Evolutionary conservation across 23 tunicate genomes (phyloP), one percentile per base, ranked within the genome.

Genomic region (Phallusia fumigata): DNA sequence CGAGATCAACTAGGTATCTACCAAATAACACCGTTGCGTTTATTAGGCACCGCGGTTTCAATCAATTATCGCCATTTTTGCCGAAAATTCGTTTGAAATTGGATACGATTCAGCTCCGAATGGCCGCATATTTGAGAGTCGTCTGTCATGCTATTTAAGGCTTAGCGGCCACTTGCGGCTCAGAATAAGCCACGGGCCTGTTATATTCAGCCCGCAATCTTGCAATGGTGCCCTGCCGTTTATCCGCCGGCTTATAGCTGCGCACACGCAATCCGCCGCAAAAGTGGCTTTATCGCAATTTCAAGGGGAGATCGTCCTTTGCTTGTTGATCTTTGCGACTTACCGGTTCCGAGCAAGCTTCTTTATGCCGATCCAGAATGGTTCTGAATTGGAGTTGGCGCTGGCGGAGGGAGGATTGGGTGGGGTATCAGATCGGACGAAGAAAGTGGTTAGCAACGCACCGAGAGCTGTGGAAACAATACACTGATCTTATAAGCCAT

Each of bases 331-430:
- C 47, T 58, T 58, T 22, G 69, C 26, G 69, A 3, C 26, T 58
- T 47, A 80, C 81, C 65, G 53, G 65, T 89, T 89, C 30, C 32
- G 52, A 5, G 75, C 65, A 32, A 89, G 44, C 50, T 73, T 49
- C 45, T 84, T 89, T 36, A 89, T 31, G 30, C 95, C 85, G 24
- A 51, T 40, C 64, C 79, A 74, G 53, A 89, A 85, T 8, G 95
- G 82, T n/a, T 75, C 78, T 26, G 85, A 78, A 11, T 53, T 32
- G 31, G 83, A 75, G 12, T 58, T 65, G 40, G 95, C 95, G 44
- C 95, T 89, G 0, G 74, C 79, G 3, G 95, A 89, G 10, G 95
- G 95, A 11, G 88, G 88, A 8, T 79, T 44, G 26, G 82, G 82
- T 8, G 95, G 95, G 22, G 8, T 33, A 74, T 65, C 64, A 30